A percentile compares a stretch with the other conserved stretches of the same genome.
Evolutionary conservation across 2,888 invertebrate species (phyloP).

Genomic region (Erebia epiphron): DNA sequence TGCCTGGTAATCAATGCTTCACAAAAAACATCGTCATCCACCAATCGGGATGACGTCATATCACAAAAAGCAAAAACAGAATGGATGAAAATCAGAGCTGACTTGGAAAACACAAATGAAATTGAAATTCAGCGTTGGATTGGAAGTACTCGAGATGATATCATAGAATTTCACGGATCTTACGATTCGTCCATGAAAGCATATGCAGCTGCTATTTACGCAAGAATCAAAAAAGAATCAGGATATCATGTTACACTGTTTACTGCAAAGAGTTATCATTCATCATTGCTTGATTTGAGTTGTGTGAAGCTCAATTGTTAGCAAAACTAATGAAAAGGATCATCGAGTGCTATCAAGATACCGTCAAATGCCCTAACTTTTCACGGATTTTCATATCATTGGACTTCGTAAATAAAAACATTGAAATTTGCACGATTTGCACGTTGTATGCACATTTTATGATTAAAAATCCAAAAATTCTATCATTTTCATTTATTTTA

Average conservation of each 20-base stretch:
- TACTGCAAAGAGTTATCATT: no score
- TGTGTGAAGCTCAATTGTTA: conserved; percentile 1
- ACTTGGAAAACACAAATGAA: not conserved
- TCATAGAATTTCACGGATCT: not conserved
- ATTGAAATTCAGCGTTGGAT: not conserved
- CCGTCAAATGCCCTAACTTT: no score
- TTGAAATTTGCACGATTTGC: no score
- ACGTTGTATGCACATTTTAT: no score
- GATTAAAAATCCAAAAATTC: no score
- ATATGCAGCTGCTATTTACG: not conserved
- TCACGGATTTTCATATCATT: no score
- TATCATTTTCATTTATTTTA: no score
- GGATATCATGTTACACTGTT: no score
- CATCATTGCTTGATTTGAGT: not conserved
- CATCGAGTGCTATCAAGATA: not conserved
- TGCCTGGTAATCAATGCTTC: no score
- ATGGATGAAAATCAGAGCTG: not conserved
- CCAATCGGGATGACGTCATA: conserved; percentile 1
- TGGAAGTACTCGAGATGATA: not conserved
- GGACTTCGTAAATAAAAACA: no score
- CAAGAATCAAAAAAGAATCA: no score
- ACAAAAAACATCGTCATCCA: no score
- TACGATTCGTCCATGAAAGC: not conserved
- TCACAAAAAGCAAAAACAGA: not conserved
- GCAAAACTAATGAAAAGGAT: not conserved